phyloP scores from a whole-genome alignment of 2,888 invertebrate genomes.

The Drosophila nr. fundita region DNA sequence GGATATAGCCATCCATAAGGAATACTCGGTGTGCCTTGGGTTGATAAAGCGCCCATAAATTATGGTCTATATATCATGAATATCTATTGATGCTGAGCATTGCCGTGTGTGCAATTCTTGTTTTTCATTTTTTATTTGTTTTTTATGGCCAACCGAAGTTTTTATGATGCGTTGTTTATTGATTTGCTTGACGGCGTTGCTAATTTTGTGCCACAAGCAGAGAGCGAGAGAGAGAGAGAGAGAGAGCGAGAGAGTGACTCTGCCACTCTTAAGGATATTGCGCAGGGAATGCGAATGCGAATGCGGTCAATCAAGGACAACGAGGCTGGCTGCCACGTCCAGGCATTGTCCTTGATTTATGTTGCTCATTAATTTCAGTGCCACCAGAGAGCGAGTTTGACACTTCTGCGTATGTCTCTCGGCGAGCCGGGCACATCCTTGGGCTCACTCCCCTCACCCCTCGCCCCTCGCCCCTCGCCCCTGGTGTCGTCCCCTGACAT shows the following conservation, averaged over 20 bases:
- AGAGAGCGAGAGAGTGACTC: background rate
- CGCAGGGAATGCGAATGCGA: conserved; percentile 31
- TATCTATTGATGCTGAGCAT: conserved; percentile 62
- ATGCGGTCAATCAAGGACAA: conserved; percentile 81
- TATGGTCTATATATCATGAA: conserved; percentile 71
- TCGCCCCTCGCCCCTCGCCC: conserved; percentile 13
- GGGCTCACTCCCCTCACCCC: conserved; percentile 44
- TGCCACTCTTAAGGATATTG: conserved; percentile 22
- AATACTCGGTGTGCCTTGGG: conserved; percentile 37
- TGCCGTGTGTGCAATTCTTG: conserved; percentile 24
- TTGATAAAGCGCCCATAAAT: conserved; percentile 75
- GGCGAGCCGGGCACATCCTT: background rate
- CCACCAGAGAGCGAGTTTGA: conserved; percentile 62
- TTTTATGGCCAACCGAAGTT: conserved; percentile 57
- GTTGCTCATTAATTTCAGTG: conserved; percentile 72
- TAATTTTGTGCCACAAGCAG: conserved; percentile 62
- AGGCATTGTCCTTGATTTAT: conserved; percentile 77
- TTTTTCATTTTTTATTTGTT: background rate
- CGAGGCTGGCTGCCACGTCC: conserved; percentile 29
- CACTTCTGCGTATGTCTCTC: conserved; percentile 61
- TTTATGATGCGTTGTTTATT: conserved; percentile 72
- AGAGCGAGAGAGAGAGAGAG: too few species aligned
- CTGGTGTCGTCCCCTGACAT: conserved; percentile 59
- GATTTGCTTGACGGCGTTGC: conserved; percentile 67
- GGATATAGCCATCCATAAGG: conserved; percentile 58